Evolutionary conservation across 2,113 vertebrate genomes (phyloP), one percentile per base, ranked within the genome.

Genomic region (Phainopepla nitens): DNA sequence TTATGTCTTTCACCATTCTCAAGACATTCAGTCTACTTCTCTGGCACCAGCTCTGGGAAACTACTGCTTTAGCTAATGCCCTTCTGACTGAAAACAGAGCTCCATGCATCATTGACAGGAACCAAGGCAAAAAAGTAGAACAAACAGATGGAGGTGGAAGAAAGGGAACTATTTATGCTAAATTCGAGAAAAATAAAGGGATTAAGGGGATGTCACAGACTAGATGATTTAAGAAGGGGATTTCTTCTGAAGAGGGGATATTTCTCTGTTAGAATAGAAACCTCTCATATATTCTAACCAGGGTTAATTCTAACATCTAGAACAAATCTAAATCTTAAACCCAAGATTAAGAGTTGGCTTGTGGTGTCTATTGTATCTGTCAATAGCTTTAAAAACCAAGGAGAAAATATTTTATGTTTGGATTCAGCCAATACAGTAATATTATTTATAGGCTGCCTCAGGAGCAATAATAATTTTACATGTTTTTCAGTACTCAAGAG

Each of bases 281-380:
- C 60, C 18, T 84, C 90, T 71, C 88, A 61, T 58, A 58, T 93
- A 91, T 90, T 87, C 64, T 90, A 92, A 82, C 88, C 60, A 94
- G 86, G 57, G 80, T 94, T 97, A 96, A 96, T 93, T 96, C 88
- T 90, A 87, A 96, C 77, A 92, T 82, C 90, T 93, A 97, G 76
- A 94, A 95, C 88, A 94, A 94, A 96, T 90, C 94, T 93, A 92
- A 94, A 94, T 81, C 80, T 94, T 94, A 89, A 96, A 96, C 69
- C 82, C 65, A 87, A 95, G 82, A 96, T 92, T 94, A 94, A 82
- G 71, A 84, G 49, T 89, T 92, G 77, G 72, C 82, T 96, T 84
- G 72, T 68, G 69, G 41, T 78, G 73, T 76, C 73, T 95, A 94
- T 95, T 91, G 79, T 85, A 65, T 91, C 81, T 81, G 60, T 95